phyloP scores from a whole-genome alignment of 2,797 vertebrate genomes.

The Acanthurus leucopareius region DNA sequence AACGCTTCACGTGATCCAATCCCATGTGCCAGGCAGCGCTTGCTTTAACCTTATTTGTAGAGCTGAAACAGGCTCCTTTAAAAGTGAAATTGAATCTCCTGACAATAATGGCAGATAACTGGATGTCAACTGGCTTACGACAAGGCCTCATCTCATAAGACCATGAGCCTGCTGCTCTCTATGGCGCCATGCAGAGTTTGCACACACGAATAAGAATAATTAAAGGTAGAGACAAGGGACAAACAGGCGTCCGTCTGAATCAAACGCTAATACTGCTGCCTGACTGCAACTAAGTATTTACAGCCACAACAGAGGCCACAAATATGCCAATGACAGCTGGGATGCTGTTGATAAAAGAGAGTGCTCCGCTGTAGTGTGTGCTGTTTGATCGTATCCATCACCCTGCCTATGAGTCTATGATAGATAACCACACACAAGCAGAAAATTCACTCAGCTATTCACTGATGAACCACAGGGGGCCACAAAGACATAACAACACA shows the following conservation, averaged over 20 bases:
- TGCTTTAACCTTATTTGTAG: constrained; percentile 70
- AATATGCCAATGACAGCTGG: constrained; percentile 37
- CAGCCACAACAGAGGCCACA: constrained; percentile 3
- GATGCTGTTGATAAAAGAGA: constrained; percentile 37
- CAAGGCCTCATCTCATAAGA: constrained; percentile 33
- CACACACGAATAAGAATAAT: constrained; percentile 10
- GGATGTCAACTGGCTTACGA: constrained; percentile 34
- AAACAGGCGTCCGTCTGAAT: constrained; percentile 7
- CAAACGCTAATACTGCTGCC: constrained; percentile 19
- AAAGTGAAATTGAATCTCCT: constrained; percentile 75
- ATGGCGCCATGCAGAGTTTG: constrained; percentile 27
- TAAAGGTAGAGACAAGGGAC: background rate
- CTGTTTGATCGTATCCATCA: constrained; percentile 3
- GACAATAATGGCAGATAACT: constrained; percentile 63
- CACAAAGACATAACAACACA: background rate
- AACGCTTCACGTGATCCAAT: constrained; percentile 48
- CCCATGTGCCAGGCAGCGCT: constrained; percentile 37
- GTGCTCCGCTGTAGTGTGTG: constrained; percentile 3
- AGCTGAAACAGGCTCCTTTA: constrained; percentile 72
- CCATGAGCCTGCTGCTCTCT: constrained; percentile 10
- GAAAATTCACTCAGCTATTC: constrained; percentile 17
- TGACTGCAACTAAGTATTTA: constrained; percentile 5
- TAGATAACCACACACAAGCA: constrained; percentile 8
- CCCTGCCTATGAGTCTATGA: constrained; percentile 11
- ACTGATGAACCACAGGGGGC: background rate